phyloP scores from a whole-genome alignment of 2,113 vertebrate genomes.

The Willisornis vidua region DNA sequence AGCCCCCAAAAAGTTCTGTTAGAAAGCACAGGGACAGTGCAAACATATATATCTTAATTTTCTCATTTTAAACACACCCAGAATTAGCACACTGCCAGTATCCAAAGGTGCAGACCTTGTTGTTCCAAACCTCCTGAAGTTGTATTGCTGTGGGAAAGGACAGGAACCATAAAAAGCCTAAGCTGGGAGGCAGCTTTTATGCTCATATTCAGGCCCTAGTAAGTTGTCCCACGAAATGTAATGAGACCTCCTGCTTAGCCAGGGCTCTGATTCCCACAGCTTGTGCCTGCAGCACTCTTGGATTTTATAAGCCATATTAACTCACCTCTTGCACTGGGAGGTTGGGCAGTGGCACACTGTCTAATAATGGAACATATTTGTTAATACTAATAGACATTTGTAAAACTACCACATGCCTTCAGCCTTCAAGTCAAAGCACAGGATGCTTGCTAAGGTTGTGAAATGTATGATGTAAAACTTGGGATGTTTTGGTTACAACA shows the following conservation, averaged over 20 bases:
- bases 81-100: not conserved
- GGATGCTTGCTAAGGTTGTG: conserved; percentile 57
- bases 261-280: conserved; percentile 30
- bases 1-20: not conserved
- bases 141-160: conserved; percentile 32
- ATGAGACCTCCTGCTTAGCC: conserved; percentile 60
- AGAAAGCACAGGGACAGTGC: not conserved
- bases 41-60: not conserved
- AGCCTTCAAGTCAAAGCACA: conserved; percentile 53
- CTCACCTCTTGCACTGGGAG: conserved; percentile 54
- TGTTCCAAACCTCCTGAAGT: conserved; percentile 29
- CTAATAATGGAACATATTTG: conserved; percentile 65
- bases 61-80: not conserved
- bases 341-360: conserved; percentile 38
- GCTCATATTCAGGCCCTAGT: not conserved
- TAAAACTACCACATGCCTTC: conserved; percentile 54
- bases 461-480: conserved; percentile 71
- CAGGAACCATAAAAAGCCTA: conserved; percentile 55
- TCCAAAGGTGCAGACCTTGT: conserved; percentile 1
- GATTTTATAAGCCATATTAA: conserved; percentile 58
- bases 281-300: conserved; percentile 41
- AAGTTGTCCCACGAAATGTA: conserved; percentile 44
- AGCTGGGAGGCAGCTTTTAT: conserved; percentile 48
- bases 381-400: conserved; percentile 57
- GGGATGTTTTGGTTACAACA: conserved; percentile 68